Evolutionary conservation across 2,797 vertebrate genomes (phyloP), one percentile per base, ranked within the genome.

Genomic region (Sebastes elongatus): DNA sequence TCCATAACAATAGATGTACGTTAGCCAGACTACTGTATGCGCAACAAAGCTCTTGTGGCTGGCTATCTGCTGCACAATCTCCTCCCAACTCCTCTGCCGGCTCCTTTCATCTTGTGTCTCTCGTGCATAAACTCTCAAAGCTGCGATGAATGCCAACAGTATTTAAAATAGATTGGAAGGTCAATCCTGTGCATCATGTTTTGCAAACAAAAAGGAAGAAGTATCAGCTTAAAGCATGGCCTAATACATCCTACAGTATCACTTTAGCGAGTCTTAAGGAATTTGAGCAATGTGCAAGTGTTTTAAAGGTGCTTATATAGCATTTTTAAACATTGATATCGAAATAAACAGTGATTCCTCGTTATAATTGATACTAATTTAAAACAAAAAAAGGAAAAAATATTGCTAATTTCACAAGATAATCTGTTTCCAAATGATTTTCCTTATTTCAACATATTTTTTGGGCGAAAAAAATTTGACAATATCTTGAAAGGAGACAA

Each of bases 31-130:
- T 10, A 10, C 20, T 70, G 57, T 64, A 70, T 55, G 75, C 7
- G 20, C 57, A 59, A 68, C 56, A 62, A 55, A 78, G 78, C 74
- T 84, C 71, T 80, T 23, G 1, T 46, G 55, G 75, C 73, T 46
- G 52, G 75, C 73, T 80, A 88, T 89, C 83, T 74, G 53, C 62
- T 69, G 72, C 82, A 73, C 33, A n/a, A 71, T 88, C 83, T 88
- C 76, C 84, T 69, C 77, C 80, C 81, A 32, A 74, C 88, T 83
- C 27, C 65, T 73, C 76, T 27, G 42, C 65, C 33, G 55, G 42
- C 60, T 80, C 74, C 67, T 91, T 88, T 92, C 81, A 88, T 92
- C 84, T 79, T 53, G 7, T 70, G 61, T 81, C 87, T 88, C 88
- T 71, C 18, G 86, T 81, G 86, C 27, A 82, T 70, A 86, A 87